phyloP scores from a whole-genome alignment of 2,888 invertebrate species.

The Ormia ochracea region DNA sequence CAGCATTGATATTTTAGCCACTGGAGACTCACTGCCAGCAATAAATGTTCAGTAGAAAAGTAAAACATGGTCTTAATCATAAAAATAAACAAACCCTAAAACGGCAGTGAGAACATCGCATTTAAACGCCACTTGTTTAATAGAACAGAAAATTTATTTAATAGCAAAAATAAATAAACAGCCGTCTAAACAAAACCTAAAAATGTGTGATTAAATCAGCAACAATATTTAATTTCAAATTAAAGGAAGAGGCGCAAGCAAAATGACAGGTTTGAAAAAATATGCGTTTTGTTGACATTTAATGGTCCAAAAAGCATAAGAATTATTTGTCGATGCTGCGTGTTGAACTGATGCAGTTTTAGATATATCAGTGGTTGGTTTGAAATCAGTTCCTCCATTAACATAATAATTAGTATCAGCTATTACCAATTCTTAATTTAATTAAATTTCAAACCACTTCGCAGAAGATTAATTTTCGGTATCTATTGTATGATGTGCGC shows the following conservation, averaged over 20 bases:
- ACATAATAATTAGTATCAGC: no score
- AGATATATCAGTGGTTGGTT: no score
- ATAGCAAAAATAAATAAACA: background rate
- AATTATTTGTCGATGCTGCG: no score
- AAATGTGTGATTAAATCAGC: background rate
- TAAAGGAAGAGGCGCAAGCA: background rate
- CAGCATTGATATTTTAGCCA: background rate
- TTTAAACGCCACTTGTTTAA: slow-evolving; percentile 12
- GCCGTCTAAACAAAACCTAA: background rate
- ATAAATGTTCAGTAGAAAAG: background rate
- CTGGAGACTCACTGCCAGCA: background rate
- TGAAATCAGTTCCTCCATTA: no score
- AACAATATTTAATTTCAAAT: background rate
- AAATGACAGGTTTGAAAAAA: background rate
- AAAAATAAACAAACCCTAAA: slow-evolving; percentile 44
- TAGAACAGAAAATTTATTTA: slow-evolving; percentile 11
- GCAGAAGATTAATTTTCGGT: no score
- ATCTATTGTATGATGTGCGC: no score
- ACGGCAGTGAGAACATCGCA: background rate
- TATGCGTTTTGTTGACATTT: no score
- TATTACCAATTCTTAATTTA: no score
- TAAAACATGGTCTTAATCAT: slow-evolving; percentile 37
- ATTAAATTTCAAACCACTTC: no score
- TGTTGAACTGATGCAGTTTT: no score
- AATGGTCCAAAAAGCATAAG: no score